These are phyloP conservation scores for Meloidogyne floridensis DNA, from an alignment of 1,140 invertebrate genomes.

Conservation along the genomic window DNA sequence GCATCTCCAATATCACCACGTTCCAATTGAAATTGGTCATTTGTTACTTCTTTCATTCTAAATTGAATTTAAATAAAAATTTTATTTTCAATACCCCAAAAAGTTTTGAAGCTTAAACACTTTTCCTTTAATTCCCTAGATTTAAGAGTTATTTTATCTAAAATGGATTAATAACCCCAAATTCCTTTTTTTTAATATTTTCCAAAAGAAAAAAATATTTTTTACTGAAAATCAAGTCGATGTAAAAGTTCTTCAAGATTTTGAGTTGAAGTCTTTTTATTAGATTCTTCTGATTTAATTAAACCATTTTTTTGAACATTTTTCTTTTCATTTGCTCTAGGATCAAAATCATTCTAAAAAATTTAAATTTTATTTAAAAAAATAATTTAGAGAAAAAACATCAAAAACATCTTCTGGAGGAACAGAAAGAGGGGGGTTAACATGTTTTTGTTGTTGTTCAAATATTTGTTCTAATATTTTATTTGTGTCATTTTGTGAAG, in stretches of 20 bases:
- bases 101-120: no score
- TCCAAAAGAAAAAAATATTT: conserved; percentile 28
- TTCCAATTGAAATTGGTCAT: conserved; percentile 37
- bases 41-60: neutral
- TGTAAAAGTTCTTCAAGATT: conserved; percentile 43
- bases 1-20: conserved; percentile 44
- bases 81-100: no score
- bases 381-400: conserved; percentile 9
- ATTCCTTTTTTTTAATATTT: conserved; percentile 37
- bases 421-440: neutral
- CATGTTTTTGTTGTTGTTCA: neutral
- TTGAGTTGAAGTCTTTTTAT: conserved; percentile 22
- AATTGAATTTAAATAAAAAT: neutral
- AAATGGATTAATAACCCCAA: no score
- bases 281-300: neutral
- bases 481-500: conserved; percentile 35
- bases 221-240: conserved; percentile 38
- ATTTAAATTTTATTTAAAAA: conserved; percentile 5
- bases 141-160: no score
- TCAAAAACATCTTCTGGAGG: conserved; percentile 53
- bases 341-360: conserved; percentile 52
- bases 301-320: neutral
- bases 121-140: neutral
- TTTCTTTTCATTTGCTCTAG: conserved; percentile 49
- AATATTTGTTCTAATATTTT: conserved; percentile 14